Evolutionary conservation across 2,797 vertebrate genomes (phyloP).

Genomic region (Ptychadena robeensis): DNA sequence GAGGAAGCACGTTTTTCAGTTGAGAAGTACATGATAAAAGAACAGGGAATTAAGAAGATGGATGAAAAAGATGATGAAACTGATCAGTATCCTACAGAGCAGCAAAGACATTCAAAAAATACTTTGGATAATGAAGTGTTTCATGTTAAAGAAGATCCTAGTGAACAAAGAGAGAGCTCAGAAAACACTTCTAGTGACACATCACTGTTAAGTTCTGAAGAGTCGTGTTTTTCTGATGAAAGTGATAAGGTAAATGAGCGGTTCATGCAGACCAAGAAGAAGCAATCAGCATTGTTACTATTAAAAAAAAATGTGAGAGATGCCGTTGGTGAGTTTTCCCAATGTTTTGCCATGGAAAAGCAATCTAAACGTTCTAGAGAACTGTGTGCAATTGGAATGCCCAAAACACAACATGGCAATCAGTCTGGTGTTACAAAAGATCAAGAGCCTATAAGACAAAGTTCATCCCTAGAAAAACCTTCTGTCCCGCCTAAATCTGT

Average conservation of each 20-base stretch:
- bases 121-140: neutral
- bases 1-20: slow-evolving; percentile 35
- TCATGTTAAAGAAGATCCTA: neutral
- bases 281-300: slow-evolving; percentile 63
- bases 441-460: neutral
- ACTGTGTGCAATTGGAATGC: slow-evolving; percentile 60
- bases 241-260: slow-evolving; percentile 33
- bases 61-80: neutral
- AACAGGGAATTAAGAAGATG: neutral
- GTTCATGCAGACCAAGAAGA: slow-evolving; percentile 65
- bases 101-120: neutral
- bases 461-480: neutral
- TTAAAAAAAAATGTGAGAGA: slow-evolving; percentile 61
- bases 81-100: neutral
- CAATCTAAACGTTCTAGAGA: slow-evolving; percentile 57
- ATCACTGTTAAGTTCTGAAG: neutral
- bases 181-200: neutral
- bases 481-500: neutral
- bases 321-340: slow-evolving; percentile 50
- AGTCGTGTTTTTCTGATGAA: neutral
- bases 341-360: slow-evolving; percentile 55
- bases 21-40: neutral
- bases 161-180: neutral
- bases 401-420: slow-evolving; percentile 44
- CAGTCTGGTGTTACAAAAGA: neutral